These are phyloP conservation scores for Caenorhabditis uteleia DNA, from an alignment of 2,888 invertebrate species.

Conservation along the genomic window DNA sequence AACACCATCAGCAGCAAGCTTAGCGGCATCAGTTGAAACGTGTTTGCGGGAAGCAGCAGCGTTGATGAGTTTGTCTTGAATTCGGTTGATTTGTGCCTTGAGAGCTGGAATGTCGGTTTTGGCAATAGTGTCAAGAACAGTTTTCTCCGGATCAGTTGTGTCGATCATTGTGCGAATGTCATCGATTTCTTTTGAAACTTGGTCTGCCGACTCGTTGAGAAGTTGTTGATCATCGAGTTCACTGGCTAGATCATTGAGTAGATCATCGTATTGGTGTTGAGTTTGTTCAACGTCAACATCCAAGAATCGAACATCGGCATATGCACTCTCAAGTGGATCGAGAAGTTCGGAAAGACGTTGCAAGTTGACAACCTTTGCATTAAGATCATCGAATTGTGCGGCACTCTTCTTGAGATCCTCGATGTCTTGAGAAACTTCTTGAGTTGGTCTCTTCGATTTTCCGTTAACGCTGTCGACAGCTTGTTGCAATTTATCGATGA, in stretches of 20 bases:
- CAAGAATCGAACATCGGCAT: slow-evolving; percentile 56
- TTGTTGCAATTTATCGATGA: slow-evolving; percentile 35
- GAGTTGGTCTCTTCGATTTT: slow-evolving; percentile 16
- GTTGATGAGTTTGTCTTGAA: slow-evolving; percentile 18
- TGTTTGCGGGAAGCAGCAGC: slow-evolving; percentile 20
- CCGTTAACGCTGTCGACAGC: slow-evolving; percentile 22
- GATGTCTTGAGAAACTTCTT: slow-evolving; percentile 26
- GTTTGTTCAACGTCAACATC: slow-evolving; percentile 55
- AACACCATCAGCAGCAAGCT: slow-evolving; percentile 11
- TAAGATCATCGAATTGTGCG: slow-evolving; percentile 16
- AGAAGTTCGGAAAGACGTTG: slow-evolving; percentile 47
- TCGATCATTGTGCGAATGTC: slow-evolving; percentile 9
- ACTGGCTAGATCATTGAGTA: slow-evolving; percentile 27
- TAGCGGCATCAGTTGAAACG: slow-evolving; percentile 14
- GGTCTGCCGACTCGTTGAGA: slow-evolving; percentile 33
- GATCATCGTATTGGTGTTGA: slow-evolving; percentile 46
- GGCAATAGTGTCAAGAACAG: slow-evolving; percentile 3
- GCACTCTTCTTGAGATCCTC: slow-evolving; percentile 7
- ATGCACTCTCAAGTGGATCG: slow-evolving; percentile 51
- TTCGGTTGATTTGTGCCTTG: slow-evolving; percentile 22
- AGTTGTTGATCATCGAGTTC: slow-evolving; percentile 40
- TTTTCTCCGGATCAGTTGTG: slow-evolving; percentile 5
- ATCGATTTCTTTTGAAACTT: slow-evolving; percentile 33
- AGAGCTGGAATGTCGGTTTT: slow-evolving; percentile 24
- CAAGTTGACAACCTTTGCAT: slow-evolving; percentile 25